Percentiles rank a stretch among this genome's conserved stretches.
Evolutionary conservation across 2,113 vertebrate genomes (phyloP).

Genomic region (pig (Sus scrofa)): DNA sequence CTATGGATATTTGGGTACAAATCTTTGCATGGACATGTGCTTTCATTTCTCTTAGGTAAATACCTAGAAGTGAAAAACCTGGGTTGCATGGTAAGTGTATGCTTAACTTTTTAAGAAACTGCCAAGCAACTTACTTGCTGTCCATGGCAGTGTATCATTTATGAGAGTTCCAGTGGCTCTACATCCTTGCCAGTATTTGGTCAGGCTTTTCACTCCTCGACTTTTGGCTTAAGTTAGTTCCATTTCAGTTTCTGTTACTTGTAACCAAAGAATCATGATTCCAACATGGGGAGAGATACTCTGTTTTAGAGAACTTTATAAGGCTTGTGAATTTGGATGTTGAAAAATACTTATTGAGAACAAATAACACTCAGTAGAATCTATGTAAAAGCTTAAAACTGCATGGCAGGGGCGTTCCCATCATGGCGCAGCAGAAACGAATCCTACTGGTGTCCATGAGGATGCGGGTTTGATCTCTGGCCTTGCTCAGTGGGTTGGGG

Average conservation of each 20-base stretch:
- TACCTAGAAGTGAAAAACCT: too few relatives aligned
- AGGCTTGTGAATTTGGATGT: background rate
- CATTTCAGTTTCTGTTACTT: background rate
- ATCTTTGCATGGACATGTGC: background rate
- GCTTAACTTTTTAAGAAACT: too few relatives aligned
- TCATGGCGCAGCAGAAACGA: too few relatives aligned
- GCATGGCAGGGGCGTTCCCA: too few relatives aligned
- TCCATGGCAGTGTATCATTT: background rate
- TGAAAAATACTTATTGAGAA: constrained; percentile 15
- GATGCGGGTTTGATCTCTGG: too few relatives aligned
- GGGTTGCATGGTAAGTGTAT: too few relatives aligned
- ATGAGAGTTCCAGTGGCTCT: background rate
- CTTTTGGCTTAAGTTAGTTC: background rate
- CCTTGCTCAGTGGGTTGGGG: too few relatives aligned
- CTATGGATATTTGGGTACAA: background rate
- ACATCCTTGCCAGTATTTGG: background rate
- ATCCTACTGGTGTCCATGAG: too few relatives aligned
- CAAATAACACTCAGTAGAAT: background rate
- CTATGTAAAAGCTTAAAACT: background rate
- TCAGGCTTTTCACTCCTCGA: background rate
- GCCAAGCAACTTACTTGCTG: background rate
- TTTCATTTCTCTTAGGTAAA: too few relatives aligned
- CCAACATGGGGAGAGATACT: too few relatives aligned
- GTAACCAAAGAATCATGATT: background rate
- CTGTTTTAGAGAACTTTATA: constrained; percentile 8